phyloP scores from a whole-genome alignment of 2,113 vertebrate genomes.

The Vimba vimba region DNA sequence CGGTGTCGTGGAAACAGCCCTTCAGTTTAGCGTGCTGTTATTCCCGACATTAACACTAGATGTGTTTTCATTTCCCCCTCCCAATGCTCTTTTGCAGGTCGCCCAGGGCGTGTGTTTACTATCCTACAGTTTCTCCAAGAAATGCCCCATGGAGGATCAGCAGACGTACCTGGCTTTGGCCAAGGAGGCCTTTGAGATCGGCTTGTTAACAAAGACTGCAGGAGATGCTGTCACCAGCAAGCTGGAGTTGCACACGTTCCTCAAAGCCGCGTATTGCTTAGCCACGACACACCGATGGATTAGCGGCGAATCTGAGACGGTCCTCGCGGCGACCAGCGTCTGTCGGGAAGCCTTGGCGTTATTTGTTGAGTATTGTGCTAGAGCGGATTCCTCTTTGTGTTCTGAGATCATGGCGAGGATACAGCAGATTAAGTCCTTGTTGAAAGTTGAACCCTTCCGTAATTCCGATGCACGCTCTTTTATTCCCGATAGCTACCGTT shows the following conservation, averaged over 20 bases:
- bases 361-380: conserved; percentile 75
- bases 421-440: conserved; percentile 68
- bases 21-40: too few species aligned
- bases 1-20: too few species aligned
- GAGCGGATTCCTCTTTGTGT: conserved; percentile 66
- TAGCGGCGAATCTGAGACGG: conserved; percentile 50
- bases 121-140: conserved; percentile 84
- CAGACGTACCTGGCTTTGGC: conserved; percentile 77
- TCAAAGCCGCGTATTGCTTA: conserved; percentile 88
- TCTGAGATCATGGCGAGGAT: conserved; percentile 80
- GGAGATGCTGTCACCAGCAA: conserved; percentile 77
- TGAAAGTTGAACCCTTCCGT: conserved; percentile 75
- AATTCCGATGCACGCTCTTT: conserved; percentile 82
- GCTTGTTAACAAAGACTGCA: conserved; percentile 82
- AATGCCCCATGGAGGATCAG: conserved; percentile 74
- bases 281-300: conserved; percentile 78
- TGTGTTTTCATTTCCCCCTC: not conserved
- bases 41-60: not conserved
- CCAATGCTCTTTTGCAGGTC: conserved; percentile 72
- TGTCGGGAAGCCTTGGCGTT: conserved; percentile 80
- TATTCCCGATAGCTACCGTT: conserved; percentile 82
- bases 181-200: conserved; percentile 86
- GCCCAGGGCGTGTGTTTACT: conserved; percentile 87
- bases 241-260: conserved; percentile 89
- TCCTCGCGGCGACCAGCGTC: conserved; percentile 52